Percentiles rank a stretch among this genome's conserved stretches.
phyloP scores from a whole-genome alignment of 2,113 vertebrate genomes.

The Equus quagga region DNA sequence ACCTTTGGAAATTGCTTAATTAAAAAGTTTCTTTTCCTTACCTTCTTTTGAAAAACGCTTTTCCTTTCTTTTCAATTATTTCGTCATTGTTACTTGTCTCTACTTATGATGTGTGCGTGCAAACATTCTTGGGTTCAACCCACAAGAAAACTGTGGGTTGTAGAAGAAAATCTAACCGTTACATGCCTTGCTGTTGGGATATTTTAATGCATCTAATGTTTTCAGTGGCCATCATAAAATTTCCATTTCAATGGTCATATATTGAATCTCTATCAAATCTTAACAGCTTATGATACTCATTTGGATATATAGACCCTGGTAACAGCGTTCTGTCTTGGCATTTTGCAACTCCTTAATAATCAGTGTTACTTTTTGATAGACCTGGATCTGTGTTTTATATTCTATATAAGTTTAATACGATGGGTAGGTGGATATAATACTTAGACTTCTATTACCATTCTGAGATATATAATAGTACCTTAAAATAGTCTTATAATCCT shows the following conservation, averaged over 20 bases:
- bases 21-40: slow-evolving; percentile 3
- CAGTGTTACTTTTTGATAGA: background rate
- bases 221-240: background rate
- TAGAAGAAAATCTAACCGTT: background rate
- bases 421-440: background rate
- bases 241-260: background rate
- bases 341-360: background rate
- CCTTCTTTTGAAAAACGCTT: background rate
- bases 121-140: background rate
- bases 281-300: background rate
- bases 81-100: background rate
- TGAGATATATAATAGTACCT: background rate
- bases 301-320: background rate
- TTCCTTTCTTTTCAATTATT: background rate
- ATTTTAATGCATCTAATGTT: background rate
- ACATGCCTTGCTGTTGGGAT: background rate
- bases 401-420: background rate
- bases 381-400: background rate
- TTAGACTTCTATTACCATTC: background rate
- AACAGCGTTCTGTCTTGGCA: background rate
- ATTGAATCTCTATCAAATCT: background rate
- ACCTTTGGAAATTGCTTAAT: background rate
- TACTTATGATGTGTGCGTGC: background rate
- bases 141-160: background rate
- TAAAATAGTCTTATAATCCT: background rate